Percentiles rank a stretch among this genome's conserved stretches.
Conservation (phyloP, 1,140 invertebrate species). For the Aricia agestis region DNA sequence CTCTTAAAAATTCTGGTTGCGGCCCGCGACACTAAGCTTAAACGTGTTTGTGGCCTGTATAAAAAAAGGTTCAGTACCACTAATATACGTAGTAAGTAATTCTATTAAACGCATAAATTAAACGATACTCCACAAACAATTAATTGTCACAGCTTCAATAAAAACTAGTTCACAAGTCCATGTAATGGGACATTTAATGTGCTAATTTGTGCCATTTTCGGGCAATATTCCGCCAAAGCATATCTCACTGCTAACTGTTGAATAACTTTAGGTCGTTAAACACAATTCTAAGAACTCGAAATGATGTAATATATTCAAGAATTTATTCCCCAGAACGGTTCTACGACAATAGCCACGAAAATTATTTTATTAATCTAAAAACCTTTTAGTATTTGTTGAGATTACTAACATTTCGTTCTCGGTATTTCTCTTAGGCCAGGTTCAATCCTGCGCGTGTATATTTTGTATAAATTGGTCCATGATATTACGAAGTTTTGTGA, state of each 20-base stretch:
- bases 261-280: not conserved
- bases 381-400: not conserved
- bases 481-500: not conserved
- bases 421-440: no score
- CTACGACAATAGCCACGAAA: constrained; percentile 5
- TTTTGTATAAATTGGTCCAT: no score
- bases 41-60: no score
- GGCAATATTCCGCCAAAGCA: not conserved
- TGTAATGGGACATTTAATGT: not conserved
- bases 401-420: not conserved
- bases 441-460: no score
- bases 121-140: not conserved
- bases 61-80: no score
- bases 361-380: not conserved
- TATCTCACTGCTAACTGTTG: not conserved
- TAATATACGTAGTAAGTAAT: no score
- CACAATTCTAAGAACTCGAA: not conserved
- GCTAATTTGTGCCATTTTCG: constrained; percentile 1
- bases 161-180: not conserved
- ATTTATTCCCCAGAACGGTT: constrained; percentile 10
- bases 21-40: no score
- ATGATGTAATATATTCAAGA: constrained; percentile 13
- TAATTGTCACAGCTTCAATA: not conserved
- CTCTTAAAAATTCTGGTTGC: no score
- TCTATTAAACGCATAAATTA: no score